These are phyloP conservation scores for Disparrhopalites patrizii DNA, from an alignment of 2,888 invertebrate species.

Conservation along the genomic window DNA sequence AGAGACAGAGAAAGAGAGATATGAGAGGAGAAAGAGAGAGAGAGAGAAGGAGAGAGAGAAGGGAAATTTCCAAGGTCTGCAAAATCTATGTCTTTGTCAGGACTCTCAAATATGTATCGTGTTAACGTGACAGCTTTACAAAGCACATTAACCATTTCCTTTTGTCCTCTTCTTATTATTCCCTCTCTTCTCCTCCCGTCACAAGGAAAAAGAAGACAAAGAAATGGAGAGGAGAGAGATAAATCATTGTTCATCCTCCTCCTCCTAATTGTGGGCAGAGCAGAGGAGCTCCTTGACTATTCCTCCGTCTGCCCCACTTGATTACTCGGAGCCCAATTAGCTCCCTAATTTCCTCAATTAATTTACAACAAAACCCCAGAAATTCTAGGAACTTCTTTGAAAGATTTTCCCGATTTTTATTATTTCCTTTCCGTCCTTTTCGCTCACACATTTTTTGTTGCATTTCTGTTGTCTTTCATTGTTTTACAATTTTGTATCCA, in stretches of 20 bases:
- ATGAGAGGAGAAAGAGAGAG: too few relatives aligned
- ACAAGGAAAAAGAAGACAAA: too few relatives aligned
- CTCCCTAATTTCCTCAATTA: conserved; percentile 17
- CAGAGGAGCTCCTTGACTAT: neutral
- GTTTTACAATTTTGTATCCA: too few relatives aligned
- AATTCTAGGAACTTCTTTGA: too few relatives aligned
- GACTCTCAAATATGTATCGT: conserved; percentile 11
- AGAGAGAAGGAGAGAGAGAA: neutral
- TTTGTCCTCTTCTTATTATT: neutral
- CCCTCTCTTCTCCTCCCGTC: neutral
- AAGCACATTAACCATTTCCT: conserved; percentile 17
- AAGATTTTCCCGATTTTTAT: too few relatives aligned
- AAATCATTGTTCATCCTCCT: neutral
- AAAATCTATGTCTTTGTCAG: conserved; percentile 4
- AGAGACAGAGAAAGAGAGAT: too few relatives aligned
- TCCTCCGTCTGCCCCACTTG: neutral
- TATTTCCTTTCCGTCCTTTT: too few relatives aligned
- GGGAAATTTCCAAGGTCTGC: too few relatives aligned
- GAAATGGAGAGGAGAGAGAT: too few relatives aligned
- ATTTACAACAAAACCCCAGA: conserved; percentile 3
- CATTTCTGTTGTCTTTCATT: too few relatives aligned
- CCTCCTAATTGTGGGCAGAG: neutral
- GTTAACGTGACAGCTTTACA: conserved; percentile 20
- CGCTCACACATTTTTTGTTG: too few relatives aligned
- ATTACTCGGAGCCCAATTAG: conserved; percentile 9